phyloP scores from a whole-genome alignment of 2,797 vertebrate genomes.

The Pelodytes ibericus region DNA sequence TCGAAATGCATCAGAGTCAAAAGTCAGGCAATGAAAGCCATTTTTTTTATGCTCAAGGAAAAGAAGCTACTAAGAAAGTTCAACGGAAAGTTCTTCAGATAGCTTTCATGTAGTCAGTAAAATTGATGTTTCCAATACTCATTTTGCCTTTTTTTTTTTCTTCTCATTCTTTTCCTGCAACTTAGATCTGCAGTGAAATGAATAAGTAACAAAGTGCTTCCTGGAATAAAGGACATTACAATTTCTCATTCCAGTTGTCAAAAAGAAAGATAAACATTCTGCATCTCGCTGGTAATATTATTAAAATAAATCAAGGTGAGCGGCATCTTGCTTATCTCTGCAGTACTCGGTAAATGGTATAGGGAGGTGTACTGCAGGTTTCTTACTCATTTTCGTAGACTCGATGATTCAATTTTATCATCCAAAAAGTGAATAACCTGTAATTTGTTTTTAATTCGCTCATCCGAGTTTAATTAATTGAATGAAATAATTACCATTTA shows the following conservation, averaged over 20 bases:
- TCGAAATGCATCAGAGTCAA: not conserved
- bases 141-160: not conserved
- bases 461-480: no score
- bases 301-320: conserved; percentile 27
- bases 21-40: not conserved
- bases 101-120: conserved; percentile 25
- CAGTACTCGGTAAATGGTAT: conserved; percentile 7
- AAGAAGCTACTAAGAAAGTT: not conserved
- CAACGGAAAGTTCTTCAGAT: not conserved
- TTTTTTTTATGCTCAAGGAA: not conserved
- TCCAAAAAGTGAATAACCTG: conserved; percentile 25
- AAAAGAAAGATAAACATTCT: conserved; percentile 48
- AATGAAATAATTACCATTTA: no score
- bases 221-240: conserved; percentile 35
- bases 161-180: not conserved
- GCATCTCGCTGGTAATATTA: conserved; percentile 39
- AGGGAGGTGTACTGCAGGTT: conserved; percentile 14
- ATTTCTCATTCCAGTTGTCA: conserved; percentile 26
- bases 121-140: not conserved
- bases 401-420: conserved; percentile 28
- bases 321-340: conserved; percentile 11
- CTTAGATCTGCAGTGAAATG: conserved; percentile 6
- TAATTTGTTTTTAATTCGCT: no score
- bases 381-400: conserved; percentile 24
- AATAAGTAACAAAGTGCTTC: conserved; percentile 44